These are phyloP conservation scores for Brachionus calyciflorus DNA, from an alignment of 1,140 invertebrate species.

Conservation along the genomic window DNA sequence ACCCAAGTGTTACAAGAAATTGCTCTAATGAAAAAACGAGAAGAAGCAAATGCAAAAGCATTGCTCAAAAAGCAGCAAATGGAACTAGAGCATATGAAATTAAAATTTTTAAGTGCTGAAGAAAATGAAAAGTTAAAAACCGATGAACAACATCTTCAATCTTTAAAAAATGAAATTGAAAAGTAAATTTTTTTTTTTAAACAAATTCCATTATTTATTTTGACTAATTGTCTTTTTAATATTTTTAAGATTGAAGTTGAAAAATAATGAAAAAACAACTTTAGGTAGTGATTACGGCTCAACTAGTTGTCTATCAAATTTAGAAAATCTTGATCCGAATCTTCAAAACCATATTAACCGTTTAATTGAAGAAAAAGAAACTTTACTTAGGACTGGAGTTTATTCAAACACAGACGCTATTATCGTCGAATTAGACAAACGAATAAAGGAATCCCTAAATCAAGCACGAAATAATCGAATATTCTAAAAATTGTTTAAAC, in stretches of 20 bases:
- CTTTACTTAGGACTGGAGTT: constrained; percentile 59
- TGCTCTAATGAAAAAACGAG: constrained; percentile 57
- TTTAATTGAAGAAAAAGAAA: constrained; percentile 61
- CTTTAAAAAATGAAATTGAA: constrained; percentile 58
- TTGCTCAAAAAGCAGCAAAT: constrained; percentile 55
- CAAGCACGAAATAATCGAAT: too few relatives aligned
- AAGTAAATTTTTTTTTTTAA: too few relatives aligned
- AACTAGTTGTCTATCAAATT: neutral
- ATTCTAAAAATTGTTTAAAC: too few relatives aligned
- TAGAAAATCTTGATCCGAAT: constrained; percentile 32
- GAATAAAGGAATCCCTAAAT: constrained; percentile 57
- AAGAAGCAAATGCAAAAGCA: constrained; percentile 56
- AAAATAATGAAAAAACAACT: constrained; percentile 48
- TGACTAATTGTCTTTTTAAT: neutral
- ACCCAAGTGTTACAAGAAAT: constrained; percentile 59
- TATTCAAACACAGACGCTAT: constrained; percentile 60
- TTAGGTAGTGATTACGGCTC: neutral
- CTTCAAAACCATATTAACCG: constrained; percentile 56
- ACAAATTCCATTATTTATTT: too few relatives aligned
- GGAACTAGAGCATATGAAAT: constrained; percentile 60
- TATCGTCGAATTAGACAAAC: constrained; percentile 60
- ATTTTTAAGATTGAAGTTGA: neutral
- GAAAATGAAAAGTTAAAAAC: constrained; percentile 57
- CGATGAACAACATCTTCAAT: constrained; percentile 57
- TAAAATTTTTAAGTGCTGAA: constrained; percentile 58